Evolutionary conservation across 2,113 vertebrate genomes (phyloP).

Genomic region (Phaethon lepturus): DNA sequence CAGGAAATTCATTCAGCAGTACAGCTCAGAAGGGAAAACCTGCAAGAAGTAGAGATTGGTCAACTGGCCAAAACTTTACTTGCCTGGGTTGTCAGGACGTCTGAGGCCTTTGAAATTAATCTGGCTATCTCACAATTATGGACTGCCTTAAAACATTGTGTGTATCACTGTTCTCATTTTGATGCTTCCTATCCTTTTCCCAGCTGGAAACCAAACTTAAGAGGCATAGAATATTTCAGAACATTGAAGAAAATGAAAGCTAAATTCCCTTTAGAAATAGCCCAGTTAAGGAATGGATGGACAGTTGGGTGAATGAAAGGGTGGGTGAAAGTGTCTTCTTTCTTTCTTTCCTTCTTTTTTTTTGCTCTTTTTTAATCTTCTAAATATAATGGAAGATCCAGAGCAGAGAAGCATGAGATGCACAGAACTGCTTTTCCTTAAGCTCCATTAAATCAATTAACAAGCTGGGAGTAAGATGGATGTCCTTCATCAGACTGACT

Average conservation of each 20-base stretch:
- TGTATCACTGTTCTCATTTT: neutral
- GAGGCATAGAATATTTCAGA: neutral
- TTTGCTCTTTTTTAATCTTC: neutral
- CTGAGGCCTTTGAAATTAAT: neutral
- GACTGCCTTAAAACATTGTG: neutral
- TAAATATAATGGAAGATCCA: neutral
- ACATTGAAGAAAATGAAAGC: neutral
- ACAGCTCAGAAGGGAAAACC: neutral
- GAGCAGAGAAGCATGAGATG: neutral
- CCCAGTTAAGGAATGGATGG: neutral
- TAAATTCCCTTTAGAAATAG: neutral
- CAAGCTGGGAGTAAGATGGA: neutral
- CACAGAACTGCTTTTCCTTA: neutral
- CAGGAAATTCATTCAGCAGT: neutral
- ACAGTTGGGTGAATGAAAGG: neutral
- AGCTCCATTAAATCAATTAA: slow-evolving; percentile 25
- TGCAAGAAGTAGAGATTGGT: neutral
- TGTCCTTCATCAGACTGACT: neutral
- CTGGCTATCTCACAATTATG: neutral
- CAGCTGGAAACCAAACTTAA: neutral
- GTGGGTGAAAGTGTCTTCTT: neutral
- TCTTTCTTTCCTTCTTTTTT: neutral
- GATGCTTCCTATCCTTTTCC: neutral
- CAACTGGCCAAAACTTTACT: neutral
- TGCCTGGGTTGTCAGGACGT: neutral